Base-by-base conservation (phyloP, 35 echinoderm and acorn worm genomes). In the Chiridota heheva region DNA sequence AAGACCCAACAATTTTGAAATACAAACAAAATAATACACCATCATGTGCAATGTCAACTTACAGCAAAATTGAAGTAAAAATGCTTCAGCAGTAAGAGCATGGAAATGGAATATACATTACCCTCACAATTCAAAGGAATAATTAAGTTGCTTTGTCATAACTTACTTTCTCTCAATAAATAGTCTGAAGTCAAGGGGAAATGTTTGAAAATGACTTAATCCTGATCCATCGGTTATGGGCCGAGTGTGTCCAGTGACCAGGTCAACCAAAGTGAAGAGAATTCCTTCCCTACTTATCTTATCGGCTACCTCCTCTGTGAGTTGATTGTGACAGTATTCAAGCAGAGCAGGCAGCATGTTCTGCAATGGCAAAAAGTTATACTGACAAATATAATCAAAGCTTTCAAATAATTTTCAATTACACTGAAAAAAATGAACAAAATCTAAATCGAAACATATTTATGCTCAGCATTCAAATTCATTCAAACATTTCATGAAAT, bases 181-280 rank as follows among this genome's bases (percentile, higher is more conserved):
- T 49, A 80, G 58, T 30, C 86, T 95, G 66, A 95, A 95, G 36
- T 95, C 91, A 29, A 95, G 39, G 4, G 33, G 1, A 43, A 89
- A 95, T 0, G 73, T 80, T 29, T 53, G 62, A 61, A 58, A 85
- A 40, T 57, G 30, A 0, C n/a, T 57, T 40, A 88, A 43, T 25
- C 67, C 44, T 36, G 64, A 58, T 35, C 62, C 81, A 63, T 73
- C 86, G 3, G 29, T 48, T 16, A 55, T 69, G 7, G 66, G 55
- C 4, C 58, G 32, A 12, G 62, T 65, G 20, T 82, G 88, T 16
- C 16, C 47, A 12, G 65, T 36, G 6, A 89, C 58, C 17, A 95
- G 91, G 12, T 81, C 58, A 16, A 79, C 72, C 4, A 89, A 43
- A 30, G 81, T 89, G 44, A 81, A 84, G 45, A 85, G 76, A 61